phyloP scores from a whole-genome alignment of 2,113 vertebrate species.

The Poecile atricapillus region DNA sequence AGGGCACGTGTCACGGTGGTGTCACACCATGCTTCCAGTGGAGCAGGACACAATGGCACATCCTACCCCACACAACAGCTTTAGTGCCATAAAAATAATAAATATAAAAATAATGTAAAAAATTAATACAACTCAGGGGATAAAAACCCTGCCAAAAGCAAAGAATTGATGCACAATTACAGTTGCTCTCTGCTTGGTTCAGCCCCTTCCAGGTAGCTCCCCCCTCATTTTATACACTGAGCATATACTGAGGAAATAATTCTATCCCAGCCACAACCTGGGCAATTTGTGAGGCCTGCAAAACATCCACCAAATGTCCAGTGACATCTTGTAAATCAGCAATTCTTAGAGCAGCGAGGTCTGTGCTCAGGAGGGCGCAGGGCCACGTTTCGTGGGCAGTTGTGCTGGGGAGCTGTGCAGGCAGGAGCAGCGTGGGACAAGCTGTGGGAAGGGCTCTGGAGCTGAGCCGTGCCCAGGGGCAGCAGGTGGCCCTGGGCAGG shows the following conservation, averaged over 20 bases:
- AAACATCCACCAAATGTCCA: not conserved
- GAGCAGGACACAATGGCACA: too few relatives aligned
- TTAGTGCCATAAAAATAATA: too few relatives aligned
- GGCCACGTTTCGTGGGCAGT: not conserved
- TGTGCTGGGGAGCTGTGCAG: not conserved
- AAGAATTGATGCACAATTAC: not conserved
- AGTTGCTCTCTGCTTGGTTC: not conserved
- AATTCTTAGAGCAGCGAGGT: not conserved
- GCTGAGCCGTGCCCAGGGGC: not conserved
- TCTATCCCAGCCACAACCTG: not conserved
- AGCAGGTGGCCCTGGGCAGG: not conserved
- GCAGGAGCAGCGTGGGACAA: not conserved
- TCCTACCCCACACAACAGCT: too few relatives aligned
- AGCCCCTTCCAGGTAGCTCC: not conserved
- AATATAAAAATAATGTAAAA: too few relatives aligned
- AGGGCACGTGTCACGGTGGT: fast-evolving
- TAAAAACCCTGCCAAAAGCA: not conserved
- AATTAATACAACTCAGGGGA: too few relatives aligned
- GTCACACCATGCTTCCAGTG: fast-evolving
- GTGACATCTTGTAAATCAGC: not conserved
- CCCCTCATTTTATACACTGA: not conserved
- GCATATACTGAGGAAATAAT: not conserved
- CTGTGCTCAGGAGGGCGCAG: not conserved
- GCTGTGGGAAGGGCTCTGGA: not conserved
- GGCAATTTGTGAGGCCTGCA: not conserved